Percentiles rank a stretch among this genome's conserved stretches.
phyloP scores from a whole-genome alignment of 2,888 invertebrate genomes.

The Nemotelus nigrinus region DNA sequence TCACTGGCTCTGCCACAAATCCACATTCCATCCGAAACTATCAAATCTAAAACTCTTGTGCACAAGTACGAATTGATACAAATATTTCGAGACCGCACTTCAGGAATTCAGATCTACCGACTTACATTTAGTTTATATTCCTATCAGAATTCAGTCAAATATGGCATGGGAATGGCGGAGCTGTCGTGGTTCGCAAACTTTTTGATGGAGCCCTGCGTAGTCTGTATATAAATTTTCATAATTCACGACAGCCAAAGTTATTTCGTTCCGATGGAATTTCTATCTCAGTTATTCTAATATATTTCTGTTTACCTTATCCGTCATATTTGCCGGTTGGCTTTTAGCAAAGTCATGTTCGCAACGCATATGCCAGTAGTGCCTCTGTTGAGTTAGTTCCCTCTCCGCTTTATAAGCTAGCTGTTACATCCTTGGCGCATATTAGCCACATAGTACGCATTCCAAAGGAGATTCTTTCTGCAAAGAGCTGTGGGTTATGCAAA shows the following conservation, averaged over 20 bases:
- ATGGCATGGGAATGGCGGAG: not conserved
- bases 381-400: not conserved
- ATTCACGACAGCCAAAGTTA: not conserved
- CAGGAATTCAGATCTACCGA: not conserved
- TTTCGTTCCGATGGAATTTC: not conserved
- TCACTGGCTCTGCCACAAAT: not conserved
- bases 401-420: not conserved
- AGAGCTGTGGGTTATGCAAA: not conserved
- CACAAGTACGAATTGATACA: not conserved
- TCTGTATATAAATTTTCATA: constrained; percentile 1
- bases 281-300: not conserved
- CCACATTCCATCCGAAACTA: not conserved
- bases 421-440: not conserved
- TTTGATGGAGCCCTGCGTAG: not conserved
- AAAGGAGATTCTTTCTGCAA: not conserved
- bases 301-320: not conserved
- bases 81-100: not conserved
- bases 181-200: not conserved
- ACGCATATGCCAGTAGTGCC: not conserved
- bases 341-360: not conserved
- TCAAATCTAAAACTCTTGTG: not conserved
- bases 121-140: not conserved
- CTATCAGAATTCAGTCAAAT: not conserved
- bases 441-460: not conserved
- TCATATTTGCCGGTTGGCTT: not conserved